phyloP scores from a whole-genome alignment of 2,888 invertebrate genomes.

The Drosophila vallismaia region DNA sequence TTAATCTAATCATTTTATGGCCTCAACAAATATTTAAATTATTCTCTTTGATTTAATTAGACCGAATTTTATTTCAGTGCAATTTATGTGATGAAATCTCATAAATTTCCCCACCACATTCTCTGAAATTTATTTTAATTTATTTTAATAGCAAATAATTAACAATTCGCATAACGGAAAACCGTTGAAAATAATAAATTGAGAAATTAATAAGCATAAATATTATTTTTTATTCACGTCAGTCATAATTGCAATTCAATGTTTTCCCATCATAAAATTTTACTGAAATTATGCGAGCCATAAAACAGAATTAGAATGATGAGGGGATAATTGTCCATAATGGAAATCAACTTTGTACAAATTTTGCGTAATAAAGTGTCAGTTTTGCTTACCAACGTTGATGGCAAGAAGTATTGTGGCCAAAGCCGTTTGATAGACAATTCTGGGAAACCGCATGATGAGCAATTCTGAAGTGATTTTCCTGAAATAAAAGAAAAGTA shows the following conservation, averaged over 20 bases:
- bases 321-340: background rate
- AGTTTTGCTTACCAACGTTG: slow-evolving; percentile 55
- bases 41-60: background rate
- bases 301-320: background rate
- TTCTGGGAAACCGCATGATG: slow-evolving; percentile 57
- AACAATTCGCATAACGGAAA: slow-evolving; percentile 15
- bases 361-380: background rate
- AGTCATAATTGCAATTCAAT: slow-evolving; percentile 27
- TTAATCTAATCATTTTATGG: slow-evolving; percentile 10
- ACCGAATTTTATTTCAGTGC: background rate
- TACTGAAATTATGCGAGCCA: background rate
- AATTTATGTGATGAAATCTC: background rate
- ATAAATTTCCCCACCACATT: slow-evolving; percentile 39
- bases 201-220: slow-evolving; percentile 37
- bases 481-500: slow-evolving; percentile 33
- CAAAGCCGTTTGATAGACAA: slow-evolving; percentile 40
- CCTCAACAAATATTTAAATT: background rate
- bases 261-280: background rate
- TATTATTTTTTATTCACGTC: slow-evolving; percentile 21
- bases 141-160: slow-evolving; percentile 60
- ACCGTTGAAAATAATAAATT: slow-evolving; percentile 1
- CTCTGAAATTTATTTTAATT: slow-evolving; percentile 25
- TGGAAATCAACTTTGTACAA: background rate
- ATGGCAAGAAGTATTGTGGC: slow-evolving; percentile 40
- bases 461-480: background rate